Evolutionary conservation across 2,888 invertebrate species (phyloP).

Genomic region (Priocnemis perturbator): DNA sequence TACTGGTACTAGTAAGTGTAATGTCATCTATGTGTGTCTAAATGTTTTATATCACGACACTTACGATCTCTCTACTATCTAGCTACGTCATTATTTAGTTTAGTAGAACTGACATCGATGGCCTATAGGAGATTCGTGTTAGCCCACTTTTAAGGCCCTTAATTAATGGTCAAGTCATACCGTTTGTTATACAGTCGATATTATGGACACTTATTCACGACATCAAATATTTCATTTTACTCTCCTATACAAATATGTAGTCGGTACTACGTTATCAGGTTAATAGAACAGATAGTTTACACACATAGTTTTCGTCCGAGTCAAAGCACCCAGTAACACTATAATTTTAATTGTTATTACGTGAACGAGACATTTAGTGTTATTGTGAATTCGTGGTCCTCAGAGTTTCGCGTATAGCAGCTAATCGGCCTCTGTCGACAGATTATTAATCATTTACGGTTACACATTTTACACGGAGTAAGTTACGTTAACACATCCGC

Average conservation of each 20-base stretch:
- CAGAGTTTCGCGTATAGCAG: conserved; percentile 53
- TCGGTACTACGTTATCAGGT: conserved; percentile 25
- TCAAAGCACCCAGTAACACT: conserved; percentile 6
- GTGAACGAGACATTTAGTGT: conserved; percentile 43
- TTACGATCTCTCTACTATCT: neutral
- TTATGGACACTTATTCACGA: conserved; percentile 59
- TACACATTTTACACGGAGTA: too few relatives aligned
- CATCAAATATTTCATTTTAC: conserved; percentile 44
- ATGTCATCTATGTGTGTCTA: conserved; percentile 4
- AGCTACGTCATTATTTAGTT: conserved; percentile 22
- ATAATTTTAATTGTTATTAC: conserved; percentile 22
- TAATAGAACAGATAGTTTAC: conserved; percentile 6
- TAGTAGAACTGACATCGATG: conserved; percentile 24
- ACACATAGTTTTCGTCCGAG: conserved; percentile 11
- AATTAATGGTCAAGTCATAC: conserved; percentile 35
- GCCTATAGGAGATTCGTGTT: conserved; percentile 12
- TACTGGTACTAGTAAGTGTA: conserved; percentile 7
- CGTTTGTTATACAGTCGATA: conserved; percentile 28
- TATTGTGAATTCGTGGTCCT: conserved; percentile 68
- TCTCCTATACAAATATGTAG: conserved; percentile 28
- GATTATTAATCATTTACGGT: neutral
- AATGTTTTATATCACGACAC: neutral
- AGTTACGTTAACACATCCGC: too few relatives aligned
- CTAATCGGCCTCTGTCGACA: conserved; percentile 16
- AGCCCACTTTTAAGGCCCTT: conserved; percentile 20